Conservation (phyloP, 2,113 vertebrate species). For the Dasyprocta punctata region DNA sequence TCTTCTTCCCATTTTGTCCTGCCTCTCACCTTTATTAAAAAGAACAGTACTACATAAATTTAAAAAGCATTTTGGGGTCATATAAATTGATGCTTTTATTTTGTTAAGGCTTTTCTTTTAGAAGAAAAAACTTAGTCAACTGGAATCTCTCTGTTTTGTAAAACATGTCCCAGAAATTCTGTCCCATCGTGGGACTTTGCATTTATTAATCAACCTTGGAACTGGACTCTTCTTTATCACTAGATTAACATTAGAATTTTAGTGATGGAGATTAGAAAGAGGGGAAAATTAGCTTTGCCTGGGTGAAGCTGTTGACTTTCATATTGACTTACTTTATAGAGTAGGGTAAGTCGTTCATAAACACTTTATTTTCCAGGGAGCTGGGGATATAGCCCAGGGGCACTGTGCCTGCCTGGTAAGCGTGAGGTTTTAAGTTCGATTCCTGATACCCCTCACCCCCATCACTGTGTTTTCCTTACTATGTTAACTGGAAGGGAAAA, state of each 20-base stretch:
- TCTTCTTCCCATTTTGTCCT: neutral
- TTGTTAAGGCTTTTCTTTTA: neutral
- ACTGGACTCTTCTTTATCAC: neutral
- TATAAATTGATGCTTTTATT: conserved; percentile 8
- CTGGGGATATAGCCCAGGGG: too few relatives aligned
- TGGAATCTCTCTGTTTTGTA: neutral
- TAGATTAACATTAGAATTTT: neutral
- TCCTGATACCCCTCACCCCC: too few relatives aligned
- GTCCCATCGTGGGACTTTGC: neutral
- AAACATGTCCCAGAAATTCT: neutral
- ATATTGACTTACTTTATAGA: neutral
- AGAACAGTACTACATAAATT: neutral
- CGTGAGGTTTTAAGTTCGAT: too few relatives aligned
- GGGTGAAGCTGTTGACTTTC: neutral
- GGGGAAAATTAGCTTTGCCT: neutral
- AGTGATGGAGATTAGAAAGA: neutral
- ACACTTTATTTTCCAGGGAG: neutral
- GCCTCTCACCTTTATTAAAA: neutral
- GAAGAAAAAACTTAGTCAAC: neutral
- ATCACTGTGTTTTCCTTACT: neutral
- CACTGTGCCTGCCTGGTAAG: too few relatives aligned
- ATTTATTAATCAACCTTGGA: neutral
- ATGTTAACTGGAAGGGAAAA: neutral
- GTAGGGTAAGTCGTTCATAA: neutral
- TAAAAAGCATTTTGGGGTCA: neutral